Evolutionary conservation across 2,888 invertebrate species (phyloP).

Genomic region (Torymus texanus): DNA sequence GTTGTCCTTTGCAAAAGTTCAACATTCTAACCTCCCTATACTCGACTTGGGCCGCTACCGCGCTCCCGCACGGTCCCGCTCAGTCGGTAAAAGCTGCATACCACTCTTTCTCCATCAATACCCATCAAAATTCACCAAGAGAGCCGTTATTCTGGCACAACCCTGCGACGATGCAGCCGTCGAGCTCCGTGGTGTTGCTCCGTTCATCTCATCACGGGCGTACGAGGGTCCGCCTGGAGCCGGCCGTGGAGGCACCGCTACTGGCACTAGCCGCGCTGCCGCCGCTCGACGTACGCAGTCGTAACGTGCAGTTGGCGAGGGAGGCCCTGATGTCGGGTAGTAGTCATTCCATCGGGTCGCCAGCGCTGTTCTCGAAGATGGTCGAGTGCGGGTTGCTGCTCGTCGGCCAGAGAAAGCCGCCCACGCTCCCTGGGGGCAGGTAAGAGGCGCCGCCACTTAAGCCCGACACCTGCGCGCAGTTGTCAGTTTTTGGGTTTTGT

Average conservation of each 20-base stretch:
- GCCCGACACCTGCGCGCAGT: constrained; percentile 64
- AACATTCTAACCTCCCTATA: no score
- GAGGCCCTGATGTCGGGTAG: constrained; percentile 46
- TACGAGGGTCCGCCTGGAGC: constrained; percentile 39
- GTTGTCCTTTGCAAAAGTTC: no score
- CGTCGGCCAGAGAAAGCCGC: constrained; percentile 72
- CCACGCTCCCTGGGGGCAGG: constrained; percentile 71
- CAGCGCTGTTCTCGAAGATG: constrained; percentile 69
- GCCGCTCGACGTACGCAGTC: constrained; percentile 13
- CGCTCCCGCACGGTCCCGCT: neutral
- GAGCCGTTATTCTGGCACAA: neutral
- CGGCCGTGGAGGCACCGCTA: neutral
- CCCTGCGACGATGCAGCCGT: neutral
- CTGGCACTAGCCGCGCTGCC: constrained; percentile 10
- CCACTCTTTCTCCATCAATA: neutral
- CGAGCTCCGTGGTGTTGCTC: no score
- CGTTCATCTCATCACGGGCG: constrained; percentile 5
- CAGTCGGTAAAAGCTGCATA: neutral
- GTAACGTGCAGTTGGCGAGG: constrained; percentile 42
- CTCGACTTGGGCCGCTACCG: no score
- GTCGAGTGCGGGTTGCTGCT: constrained; percentile 71
- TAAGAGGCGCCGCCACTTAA: constrained; percentile 72
- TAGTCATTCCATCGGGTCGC: constrained; percentile 72
- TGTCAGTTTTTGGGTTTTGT: constrained; percentile 11
- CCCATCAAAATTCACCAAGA: neutral